Conservation (phyloP, 2,888 invertebrate genomes). For the Caenorhabditis parvicauda region DNA sequence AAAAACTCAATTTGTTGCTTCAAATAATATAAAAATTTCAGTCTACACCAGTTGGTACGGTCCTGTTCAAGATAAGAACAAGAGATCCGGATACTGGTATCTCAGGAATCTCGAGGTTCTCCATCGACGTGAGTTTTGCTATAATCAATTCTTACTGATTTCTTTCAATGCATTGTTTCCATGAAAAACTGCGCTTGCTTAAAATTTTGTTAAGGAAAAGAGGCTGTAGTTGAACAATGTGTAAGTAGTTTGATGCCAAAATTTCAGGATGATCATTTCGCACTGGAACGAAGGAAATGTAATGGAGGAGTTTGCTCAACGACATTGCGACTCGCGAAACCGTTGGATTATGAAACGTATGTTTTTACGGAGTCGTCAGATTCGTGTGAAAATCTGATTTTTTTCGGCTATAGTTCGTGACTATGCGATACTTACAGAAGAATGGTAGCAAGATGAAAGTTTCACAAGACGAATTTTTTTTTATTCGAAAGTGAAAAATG, state of each 20-base stretch:
- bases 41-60: conserved; percentile 27
- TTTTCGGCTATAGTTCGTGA: too few species aligned
- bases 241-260: too few species aligned
- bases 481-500: too few species aligned
- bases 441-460: too few species aligned
- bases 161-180: too few species aligned
- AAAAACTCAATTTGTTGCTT: conserved; percentile 1
- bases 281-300: conserved; percentile 30
- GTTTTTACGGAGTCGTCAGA: background rate
- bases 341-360: conserved; percentile 29
- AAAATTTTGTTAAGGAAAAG: conserved; percentile 7
- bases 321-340: conserved; percentile 20
- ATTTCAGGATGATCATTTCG: conserved; percentile 17
- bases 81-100: conserved; percentile 49
- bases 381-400: too few species aligned
- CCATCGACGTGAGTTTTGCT: conserved; percentile 18
- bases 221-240: too few species aligned
- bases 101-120: conserved; percentile 44
- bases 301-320: conserved; percentile 30
- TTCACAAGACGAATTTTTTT: too few species aligned
- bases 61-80: conserved; percentile 29
- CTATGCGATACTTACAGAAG: too few species aligned
- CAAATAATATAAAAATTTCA: conserved; percentile 4
- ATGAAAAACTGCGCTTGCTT: background rate
- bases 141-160: too few species aligned